A percentile compares a stretch with the other conserved stretches of the same genome.
These are phyloP conservation scores for Hephaestus fuliginosus DNA, from an alignment of 2,797 vertebrate genomes.

Conservation along the genomic window DNA sequence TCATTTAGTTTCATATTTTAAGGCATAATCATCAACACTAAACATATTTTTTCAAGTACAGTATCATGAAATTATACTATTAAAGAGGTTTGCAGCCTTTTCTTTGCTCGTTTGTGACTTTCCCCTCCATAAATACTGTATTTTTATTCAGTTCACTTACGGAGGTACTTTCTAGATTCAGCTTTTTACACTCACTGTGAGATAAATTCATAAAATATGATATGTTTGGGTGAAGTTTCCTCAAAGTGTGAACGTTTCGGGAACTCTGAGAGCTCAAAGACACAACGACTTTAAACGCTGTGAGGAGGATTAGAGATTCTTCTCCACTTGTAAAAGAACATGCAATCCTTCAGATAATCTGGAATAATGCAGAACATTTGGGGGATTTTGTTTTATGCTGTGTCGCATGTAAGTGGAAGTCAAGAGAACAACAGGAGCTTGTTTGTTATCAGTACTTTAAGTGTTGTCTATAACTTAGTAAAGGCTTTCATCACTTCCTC, in stretches of 20 bases:
- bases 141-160: neutral
- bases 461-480: neutral
- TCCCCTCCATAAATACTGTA: neutral
- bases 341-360: slow-evolving; percentile 4
- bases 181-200: neutral
- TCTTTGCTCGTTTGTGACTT: neutral
- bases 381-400: neutral
- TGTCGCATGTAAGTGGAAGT: neutral
- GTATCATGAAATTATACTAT: neutral
- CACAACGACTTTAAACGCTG: neutral
- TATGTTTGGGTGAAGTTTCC: neutral
- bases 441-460: neutral
- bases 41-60: neutral
- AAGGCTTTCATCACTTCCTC: neutral
- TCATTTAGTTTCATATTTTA: no score
- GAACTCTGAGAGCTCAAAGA: neutral
- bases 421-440: neutral
- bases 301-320: neutral
- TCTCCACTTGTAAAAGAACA: neutral
- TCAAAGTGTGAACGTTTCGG: neutral
- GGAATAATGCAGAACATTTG: slow-evolving; percentile 8
- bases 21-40: neutral
- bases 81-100: neutral
- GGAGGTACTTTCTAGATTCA: neutral
- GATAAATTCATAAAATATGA: neutral